Percentiles rank a stretch among this genome's conserved stretches.
Evolutionary conservation across 2,797 vertebrate species (phyloP).

Genomic region (Florisuga fusca): DNA sequence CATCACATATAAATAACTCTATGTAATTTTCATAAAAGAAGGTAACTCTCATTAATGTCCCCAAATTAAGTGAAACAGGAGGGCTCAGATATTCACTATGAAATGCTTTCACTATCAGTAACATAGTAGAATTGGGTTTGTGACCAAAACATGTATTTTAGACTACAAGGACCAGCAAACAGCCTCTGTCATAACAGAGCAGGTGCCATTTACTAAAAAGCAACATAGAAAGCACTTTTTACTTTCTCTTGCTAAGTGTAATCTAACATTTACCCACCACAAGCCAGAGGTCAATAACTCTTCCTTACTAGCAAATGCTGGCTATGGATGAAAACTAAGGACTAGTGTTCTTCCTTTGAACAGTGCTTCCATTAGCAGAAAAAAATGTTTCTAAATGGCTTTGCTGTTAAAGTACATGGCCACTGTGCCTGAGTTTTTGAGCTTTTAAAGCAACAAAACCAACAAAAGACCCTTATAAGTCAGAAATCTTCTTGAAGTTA

Average conservation of each 20-base stretch:
- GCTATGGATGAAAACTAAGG: constrained; percentile 13
- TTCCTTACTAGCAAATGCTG: constrained; percentile 30
- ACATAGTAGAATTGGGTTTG: background rate
- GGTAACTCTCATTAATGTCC: background rate
- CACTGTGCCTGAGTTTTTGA: constrained; percentile 6
- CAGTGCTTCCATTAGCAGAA: constrained; percentile 67
- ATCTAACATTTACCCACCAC: background rate
- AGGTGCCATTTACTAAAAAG: constrained; percentile 18
- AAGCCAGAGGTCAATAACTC: constrained; percentile 37
- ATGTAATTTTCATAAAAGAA: background rate
- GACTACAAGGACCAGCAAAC: background rate
- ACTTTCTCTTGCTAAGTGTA: background rate
- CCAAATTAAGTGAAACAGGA: background rate
- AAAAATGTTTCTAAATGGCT: constrained; percentile 17
- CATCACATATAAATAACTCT: background rate
- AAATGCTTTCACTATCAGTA: background rate
- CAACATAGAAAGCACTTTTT: constrained; percentile 18
- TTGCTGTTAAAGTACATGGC: constrained; percentile 25
- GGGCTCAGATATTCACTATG: background rate
- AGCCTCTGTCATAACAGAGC: background rate
- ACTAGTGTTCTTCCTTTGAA: constrained; percentile 57
- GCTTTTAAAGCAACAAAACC: background rate
- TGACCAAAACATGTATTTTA: background rate
- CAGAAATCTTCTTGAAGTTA: constrained; percentile 52
- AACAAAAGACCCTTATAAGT: constrained; percentile 14